Base-by-base conservation (phyloP, 2,797 vertebrate genomes). In the Onychomys leucogaster region DNA sequence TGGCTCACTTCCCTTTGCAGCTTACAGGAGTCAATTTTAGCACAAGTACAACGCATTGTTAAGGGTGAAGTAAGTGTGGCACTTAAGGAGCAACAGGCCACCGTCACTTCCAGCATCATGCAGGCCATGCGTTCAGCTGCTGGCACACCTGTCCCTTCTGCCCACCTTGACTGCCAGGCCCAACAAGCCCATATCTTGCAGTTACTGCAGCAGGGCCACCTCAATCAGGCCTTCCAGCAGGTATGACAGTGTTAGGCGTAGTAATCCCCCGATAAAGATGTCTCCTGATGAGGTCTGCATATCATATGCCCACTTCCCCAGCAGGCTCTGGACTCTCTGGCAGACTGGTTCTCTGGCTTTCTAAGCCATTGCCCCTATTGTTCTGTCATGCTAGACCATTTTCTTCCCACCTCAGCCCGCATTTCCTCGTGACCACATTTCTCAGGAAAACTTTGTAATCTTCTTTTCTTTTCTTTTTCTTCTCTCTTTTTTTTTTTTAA, bases 161-260 rank as follows among this genome's bases (percentile, higher is more conserved):
- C 99, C 14, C 99, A 99, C 98, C 98, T 99, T 3, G 99, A 99
- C 99, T 99, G 99, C 98, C 99, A 99, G 98, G 99, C 99, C 2
- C 99, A 99, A 98, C 99, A 99, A 98, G 99, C 99, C 71, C 99
- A 99, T 97, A 99, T 99, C 95, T 98, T 99, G 93, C 99, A 99
- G 98, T 99, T 99, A 73, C 99, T 99, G 52, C 99, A 99, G 98
- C 99, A 99, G 98, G 99, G 99, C 94, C 99, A 99, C 95, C 99
- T 99, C 98, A 99, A 99, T 97, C 99, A 99, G 98, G 99, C 99
- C 95, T 99, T 99, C 98, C 99, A 99, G 98, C 99, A 99, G 99
- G 99, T 99, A 98, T 17, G 93, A 80, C 16, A 25, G 19, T 82
- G 6, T 49, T 41, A 19, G 65, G 63, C 12, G 57, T 80, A 27